phyloP scores from a whole-genome alignment of 2,113 vertebrate genomes.

The Sisor rabdophorus region DNA sequence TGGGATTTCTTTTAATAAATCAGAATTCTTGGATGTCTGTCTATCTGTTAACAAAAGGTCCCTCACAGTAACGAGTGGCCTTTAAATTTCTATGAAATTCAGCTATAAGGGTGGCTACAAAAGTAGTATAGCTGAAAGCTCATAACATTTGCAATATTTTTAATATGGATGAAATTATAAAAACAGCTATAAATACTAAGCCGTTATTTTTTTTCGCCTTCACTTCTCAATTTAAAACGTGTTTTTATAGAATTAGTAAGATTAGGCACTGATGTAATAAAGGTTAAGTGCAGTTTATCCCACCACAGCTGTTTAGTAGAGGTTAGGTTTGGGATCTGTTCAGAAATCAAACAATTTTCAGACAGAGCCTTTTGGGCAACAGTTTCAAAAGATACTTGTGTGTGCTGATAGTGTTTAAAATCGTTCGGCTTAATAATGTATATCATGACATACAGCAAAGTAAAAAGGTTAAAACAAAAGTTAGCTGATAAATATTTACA shows the following conservation, averaged over 20 bases:
- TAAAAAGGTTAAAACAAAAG: background rate
- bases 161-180: background rate
- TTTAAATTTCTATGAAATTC: background rate
- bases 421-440: background rate
- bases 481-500: background rate
- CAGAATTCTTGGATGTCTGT: background rate
- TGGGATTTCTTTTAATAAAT: conserved; percentile 18
- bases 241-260: too few relatives aligned
- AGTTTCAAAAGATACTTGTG: too few relatives aligned
- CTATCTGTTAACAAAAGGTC: background rate
- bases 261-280: too few relatives aligned
- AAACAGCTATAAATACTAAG: background rate
- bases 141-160: background rate
- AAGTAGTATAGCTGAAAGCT: background rate
- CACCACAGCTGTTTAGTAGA: too few relatives aligned
- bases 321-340: too few relatives aligned
- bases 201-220: background rate
- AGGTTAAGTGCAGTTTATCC: too few relatives aligned
- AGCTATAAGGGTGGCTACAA: background rate
- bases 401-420: too few relatives aligned
- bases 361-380: too few relatives aligned
- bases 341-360: too few relatives aligned
- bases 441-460: background rate
- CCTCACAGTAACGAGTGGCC: background rate
- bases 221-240: too few relatives aligned